These are phyloP conservation scores for Spongilla lacustris DNA, from an alignment of 37 sponge, comb jelly and placozoan species.

Conservation along the genomic window DNA sequence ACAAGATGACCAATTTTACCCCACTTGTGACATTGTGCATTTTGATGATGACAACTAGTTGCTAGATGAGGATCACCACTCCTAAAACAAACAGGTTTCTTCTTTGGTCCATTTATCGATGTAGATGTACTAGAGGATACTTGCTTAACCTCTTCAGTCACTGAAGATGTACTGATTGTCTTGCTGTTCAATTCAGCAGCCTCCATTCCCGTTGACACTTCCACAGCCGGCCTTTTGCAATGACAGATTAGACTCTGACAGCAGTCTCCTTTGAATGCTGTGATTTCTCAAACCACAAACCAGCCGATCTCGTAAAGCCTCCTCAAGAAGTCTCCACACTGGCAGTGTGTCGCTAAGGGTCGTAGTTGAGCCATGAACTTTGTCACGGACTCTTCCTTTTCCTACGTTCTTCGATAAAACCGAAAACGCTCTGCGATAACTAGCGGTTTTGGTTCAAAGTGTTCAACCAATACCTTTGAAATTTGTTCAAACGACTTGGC, in stretches of 20 bases:
- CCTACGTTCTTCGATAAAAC: constrained; percentile 7
- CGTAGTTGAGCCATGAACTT: constrained; percentile 20
- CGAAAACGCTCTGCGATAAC: constrained; percentile 10
- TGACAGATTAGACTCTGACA: constrained; percentile 1
- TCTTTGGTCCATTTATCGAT: background rate
- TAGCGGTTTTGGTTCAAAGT: constrained; percentile 30
- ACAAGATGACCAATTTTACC: background rate
- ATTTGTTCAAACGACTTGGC: constrained; percentile 3
- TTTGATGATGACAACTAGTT: background rate
- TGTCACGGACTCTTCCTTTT: background rate
- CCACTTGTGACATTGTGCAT: background rate
- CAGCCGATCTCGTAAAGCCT: constrained; percentile 31
- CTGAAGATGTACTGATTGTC: background rate
- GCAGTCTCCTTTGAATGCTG: constrained; percentile 2
- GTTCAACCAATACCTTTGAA: background rate
- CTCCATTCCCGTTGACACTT: constrained; percentile 1
- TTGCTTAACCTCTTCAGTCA: no score
- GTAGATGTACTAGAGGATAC: background rate
- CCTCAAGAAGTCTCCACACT: constrained; percentile 6
- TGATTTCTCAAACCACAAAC: constrained; percentile 13
- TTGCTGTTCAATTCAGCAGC: constrained; percentile 10
- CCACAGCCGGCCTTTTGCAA: constrained; percentile 9
- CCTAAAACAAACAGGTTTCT: background rate
- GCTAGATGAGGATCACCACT: background rate
- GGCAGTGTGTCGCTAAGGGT: background rate